A percentile compares a stretch with the other conserved stretches of the same genome.
phyloP scores from a whole-genome alignment of 2,113 vertebrate species.

The Thomomys bottae region DNA sequence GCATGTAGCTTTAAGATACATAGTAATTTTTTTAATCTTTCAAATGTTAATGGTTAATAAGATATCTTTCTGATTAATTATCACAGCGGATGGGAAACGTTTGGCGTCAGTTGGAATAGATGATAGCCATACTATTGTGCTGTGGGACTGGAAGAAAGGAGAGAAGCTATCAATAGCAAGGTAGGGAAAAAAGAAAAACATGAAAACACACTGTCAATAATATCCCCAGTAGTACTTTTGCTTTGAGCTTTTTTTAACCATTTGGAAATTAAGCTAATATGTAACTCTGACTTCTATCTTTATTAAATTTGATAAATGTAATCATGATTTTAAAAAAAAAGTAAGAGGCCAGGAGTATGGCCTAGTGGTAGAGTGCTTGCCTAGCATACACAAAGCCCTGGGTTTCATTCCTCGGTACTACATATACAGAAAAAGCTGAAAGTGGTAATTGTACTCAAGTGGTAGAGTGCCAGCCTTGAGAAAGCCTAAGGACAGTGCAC shows the following conservation, averaged over 20 bases:
- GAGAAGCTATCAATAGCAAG: slow-evolving; percentile 96
- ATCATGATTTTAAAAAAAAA: too few relatives aligned
- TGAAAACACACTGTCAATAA: background rate
- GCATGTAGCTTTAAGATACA: background rate
- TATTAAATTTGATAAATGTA: slow-evolving; percentile 18
- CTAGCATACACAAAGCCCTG: too few relatives aligned
- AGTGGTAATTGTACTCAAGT: too few relatives aligned
- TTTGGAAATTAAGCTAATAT: slow-evolving; percentile 29
- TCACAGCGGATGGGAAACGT: slow-evolving; percentile 95
- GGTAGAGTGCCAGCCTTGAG: too few relatives aligned
- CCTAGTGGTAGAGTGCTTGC: too few relatives aligned
- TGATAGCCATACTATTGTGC: slow-evolving; percentile 94
- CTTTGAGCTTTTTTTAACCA: background rate
- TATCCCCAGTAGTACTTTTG: background rate
- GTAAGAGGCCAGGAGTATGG: too few relatives aligned
- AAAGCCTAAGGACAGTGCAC: too few relatives aligned
- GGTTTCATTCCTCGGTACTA: too few relatives aligned
- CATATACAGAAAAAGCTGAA: too few relatives aligned
- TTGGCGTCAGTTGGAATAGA: slow-evolving; percentile 96
- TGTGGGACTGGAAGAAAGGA: slow-evolving; percentile 99
- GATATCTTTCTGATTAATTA: slow-evolving; percentile 61
- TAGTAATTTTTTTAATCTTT: background rate
- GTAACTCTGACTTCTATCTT: background rate
- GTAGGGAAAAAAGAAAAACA: slow-evolving; percentile 82
- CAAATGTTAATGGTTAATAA: background rate